Evolutionary conservation across 2,797 vertebrate genomes (phyloP).

Genomic region (Corythornis leucogaster): DNA sequence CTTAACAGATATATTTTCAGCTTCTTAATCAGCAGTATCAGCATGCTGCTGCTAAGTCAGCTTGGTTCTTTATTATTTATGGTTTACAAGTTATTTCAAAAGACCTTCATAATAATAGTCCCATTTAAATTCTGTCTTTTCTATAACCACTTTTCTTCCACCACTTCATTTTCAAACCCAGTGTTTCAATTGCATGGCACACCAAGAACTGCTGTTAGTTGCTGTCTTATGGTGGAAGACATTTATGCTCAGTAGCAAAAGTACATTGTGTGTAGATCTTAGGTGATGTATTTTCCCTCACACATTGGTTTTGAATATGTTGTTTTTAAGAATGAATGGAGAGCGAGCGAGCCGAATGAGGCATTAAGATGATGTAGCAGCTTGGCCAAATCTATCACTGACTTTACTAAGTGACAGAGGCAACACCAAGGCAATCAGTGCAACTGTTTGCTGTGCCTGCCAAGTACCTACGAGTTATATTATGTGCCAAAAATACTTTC

Average conservation of each 20-base stretch:
- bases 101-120: not conserved
- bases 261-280: not conserved
- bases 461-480: not conserved
- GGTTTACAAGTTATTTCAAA: not conserved
- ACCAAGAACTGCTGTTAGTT: not conserved
- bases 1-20: not conserved
- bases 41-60: not conserved
- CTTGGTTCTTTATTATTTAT: not conserved
- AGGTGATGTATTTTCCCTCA: not conserved
- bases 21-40: not conserved
- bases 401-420: not conserved
- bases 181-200: accelerated
- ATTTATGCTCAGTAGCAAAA: not conserved
- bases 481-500: not conserved
- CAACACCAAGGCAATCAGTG: not conserved
- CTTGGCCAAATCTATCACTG: not conserved
- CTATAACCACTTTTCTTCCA: not conserved
- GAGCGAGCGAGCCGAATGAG: accelerated
- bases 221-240: not conserved
- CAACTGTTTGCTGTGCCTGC: constrained; percentile 21
- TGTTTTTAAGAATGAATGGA: not conserved
- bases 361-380: not conserved
- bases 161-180: not conserved
- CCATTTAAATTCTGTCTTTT: not conserved
- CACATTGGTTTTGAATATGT: not conserved